Evolutionary conservation across 2,888 invertebrate genomes (phyloP).

Genomic region (Euplagia quadripunctaria): DNA sequence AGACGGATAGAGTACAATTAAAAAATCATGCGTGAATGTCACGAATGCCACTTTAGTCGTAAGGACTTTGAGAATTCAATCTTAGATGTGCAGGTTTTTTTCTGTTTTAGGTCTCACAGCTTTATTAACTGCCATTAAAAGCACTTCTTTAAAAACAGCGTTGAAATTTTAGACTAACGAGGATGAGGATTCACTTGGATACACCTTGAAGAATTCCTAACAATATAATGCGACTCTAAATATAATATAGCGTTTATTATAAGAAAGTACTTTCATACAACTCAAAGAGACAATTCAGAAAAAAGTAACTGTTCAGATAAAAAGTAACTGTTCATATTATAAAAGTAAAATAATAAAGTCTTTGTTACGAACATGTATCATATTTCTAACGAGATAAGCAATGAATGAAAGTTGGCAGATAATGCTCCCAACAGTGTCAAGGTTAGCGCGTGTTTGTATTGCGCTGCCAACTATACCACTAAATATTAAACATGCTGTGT

Average conservation of each 20-base stretch:
- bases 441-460: conserved; percentile 62
- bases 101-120: no score
- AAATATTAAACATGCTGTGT: conserved; percentile 39
- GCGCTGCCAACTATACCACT: conserved; percentile 63
- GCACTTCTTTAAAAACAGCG: no score
- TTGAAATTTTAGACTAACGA: no score
- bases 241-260: neutral
- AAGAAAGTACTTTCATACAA: neutral
- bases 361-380: conserved; percentile 25
- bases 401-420: conserved; percentile 79
- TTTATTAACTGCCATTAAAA: no score
- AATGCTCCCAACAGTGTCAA: conserved; percentile 75
- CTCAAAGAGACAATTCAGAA: neutral
- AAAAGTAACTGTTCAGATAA: neutral
- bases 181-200: no score
- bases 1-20: no score
- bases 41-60: no score
- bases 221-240: neutral
- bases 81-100: no score
- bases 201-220: no score
- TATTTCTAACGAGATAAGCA: conserved; percentile 54
- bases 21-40: no score
- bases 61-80: no score
- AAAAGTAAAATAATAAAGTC: neutral
- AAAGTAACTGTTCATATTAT: conserved; percentile 3